phyloP scores from a whole-genome alignment of 2,888 invertebrate species.

The Asteroscopus sphinx region DNA sequence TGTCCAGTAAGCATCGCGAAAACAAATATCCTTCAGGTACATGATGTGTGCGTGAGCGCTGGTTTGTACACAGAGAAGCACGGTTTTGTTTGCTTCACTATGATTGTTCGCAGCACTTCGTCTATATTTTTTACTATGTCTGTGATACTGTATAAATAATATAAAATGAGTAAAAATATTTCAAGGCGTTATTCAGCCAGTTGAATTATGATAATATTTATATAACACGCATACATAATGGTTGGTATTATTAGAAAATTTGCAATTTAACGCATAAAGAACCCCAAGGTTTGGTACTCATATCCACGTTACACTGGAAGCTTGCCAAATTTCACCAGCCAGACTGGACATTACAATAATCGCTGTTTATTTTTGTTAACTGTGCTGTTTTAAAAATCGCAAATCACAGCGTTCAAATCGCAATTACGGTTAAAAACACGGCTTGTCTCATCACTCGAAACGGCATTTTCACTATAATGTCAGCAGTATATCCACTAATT shows the following conservation, averaged over 20 bases:
- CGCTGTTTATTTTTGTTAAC: slow-evolving; percentile 72
- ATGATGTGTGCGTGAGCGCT: no score
- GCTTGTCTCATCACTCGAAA: slow-evolving; percentile 29
- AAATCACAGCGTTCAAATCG: slow-evolving; percentile 60
- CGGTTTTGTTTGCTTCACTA: no score
- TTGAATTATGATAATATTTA: slow-evolving; percentile 47
- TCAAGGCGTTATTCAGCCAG: slow-evolving; percentile 39
- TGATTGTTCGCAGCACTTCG: no score
- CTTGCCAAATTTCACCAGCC: slow-evolving; percentile 72
- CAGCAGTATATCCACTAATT: slow-evolving; percentile 27
- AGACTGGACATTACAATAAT: slow-evolving; percentile 72
- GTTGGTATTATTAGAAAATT: slow-evolving; percentile 60
- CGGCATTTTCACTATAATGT: slow-evolving; percentile 23
- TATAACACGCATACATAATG: slow-evolving; percentile 54
- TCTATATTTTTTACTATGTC: no score
- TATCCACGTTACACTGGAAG: slow-evolving; percentile 68
- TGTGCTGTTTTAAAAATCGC: slow-evolving; percentile 66
- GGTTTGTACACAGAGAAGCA: no score
- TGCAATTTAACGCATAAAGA: slow-evolving; percentile 65
- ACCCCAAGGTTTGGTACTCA: slow-evolving; percentile 75
- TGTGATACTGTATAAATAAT: slow-evolving; percentile 35
- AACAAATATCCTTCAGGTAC: no score
- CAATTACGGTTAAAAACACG: slow-evolving; percentile 39
- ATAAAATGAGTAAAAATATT: slow-evolving; percentile 42
- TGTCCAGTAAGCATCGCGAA: no score